Base-by-base conservation (phyloP, 2,113 vertebrate species). In the Falcunculus frontatus region DNA sequence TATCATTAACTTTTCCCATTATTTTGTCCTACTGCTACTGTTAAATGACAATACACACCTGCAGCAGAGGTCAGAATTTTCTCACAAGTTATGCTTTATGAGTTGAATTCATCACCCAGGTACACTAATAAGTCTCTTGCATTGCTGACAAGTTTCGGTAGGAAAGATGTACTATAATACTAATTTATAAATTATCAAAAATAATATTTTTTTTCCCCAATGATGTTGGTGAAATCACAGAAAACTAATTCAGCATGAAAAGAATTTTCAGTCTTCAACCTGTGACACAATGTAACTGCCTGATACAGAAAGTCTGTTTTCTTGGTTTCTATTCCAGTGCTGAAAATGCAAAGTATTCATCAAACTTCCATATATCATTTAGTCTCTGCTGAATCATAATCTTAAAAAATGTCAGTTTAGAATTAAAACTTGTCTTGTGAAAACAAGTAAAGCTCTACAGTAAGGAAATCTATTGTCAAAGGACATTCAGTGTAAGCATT, bases 321-420 rank as follows among this genome's bases (percentile, higher is more conserved):
- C n/a, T 80, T 73, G 11, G 25, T 57, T 91, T 90, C 18, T 87
- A 25, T 78, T 70, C 53, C 3, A 15, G 32, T 72, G 41, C 30
- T 94, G 69, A 63, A 90, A 84, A 89, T 82, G 81, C 42, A 14
- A 84, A 95, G 33, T 74, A 70, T 78, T 93, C 74, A 70, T 91
- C 60, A 65, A 55, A 70, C 21, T 69, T 92, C 13, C 22, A 5
- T 13, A 16, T 89, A 57, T 90, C 27, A 52, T 65, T 86, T 77
- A 77, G 37, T 84, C 47, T 50, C 33, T 55, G 32, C 23, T 92
- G 80, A 81, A 70, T 75, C 47, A 39, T 46, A n/a, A 30, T 62
- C 27, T 46, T 86, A 65, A 60, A 17, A 87, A 82, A 52, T 56
- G 42, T 70, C 60, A 59, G 25, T 74, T 89, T 84, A 84, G 85